phyloP scores from a whole-genome alignment of 2,797 vertebrate genomes.

The Passerculus sandwichensis region DNA sequence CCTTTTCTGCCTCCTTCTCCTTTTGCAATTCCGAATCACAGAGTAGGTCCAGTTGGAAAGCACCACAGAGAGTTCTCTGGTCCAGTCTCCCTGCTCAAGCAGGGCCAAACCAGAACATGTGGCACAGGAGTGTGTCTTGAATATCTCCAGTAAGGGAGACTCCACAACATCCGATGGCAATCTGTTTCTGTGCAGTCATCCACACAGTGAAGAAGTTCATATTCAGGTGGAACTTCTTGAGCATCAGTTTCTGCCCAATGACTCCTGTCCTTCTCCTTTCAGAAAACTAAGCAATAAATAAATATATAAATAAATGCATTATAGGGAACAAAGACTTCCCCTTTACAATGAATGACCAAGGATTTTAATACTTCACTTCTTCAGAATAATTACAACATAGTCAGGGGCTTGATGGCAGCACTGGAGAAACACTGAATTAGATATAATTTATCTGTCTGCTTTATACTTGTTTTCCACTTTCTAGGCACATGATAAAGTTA shows the following conservation, averaged over 20 bases:
- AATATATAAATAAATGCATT: neutral
- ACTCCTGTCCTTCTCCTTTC: neutral
- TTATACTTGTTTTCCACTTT: neutral
- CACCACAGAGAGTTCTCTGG: too few relatives aligned
- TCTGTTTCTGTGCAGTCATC: neutral
- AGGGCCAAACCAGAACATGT: neutral
- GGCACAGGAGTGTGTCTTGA: neutral
- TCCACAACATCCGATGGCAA: neutral
- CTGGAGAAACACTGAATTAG: neutral
- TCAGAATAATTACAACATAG: neutral
- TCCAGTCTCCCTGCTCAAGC: neutral
- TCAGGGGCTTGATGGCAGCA: neutral
- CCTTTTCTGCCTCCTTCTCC: neutral
- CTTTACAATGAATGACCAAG: neutral
- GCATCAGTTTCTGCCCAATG: neutral
- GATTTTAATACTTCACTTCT: neutral
- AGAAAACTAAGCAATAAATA: neutral
- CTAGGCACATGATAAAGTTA: neutral
- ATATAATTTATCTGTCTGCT: neutral
- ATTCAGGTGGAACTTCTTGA: neutral
- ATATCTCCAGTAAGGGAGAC: neutral
- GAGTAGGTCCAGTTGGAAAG: neutral
- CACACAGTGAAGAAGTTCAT: neutral
- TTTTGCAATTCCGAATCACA: neutral
- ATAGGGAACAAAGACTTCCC: neutral